Evolutionary conservation across 2,797 vertebrate species (phyloP).

Genomic region (Halcyon badia): DNA sequence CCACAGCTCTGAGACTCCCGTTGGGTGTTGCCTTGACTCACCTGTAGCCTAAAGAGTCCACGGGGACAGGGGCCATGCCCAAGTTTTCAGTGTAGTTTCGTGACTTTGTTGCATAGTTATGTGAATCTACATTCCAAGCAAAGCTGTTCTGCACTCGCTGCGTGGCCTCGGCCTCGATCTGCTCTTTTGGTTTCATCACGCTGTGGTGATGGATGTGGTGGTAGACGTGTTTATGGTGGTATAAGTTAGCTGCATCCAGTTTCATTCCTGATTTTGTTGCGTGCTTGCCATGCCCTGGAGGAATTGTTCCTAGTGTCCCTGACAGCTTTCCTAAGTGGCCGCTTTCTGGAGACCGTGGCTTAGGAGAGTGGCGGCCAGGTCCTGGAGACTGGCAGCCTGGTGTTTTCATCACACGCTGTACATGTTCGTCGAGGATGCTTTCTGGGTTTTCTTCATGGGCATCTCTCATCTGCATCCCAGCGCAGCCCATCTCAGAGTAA

Average conservation of each 20-base stretch:
- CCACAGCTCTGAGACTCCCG: not conserved
- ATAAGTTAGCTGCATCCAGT: conserved; percentile 81
- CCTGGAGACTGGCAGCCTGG: conserved; percentile 94
- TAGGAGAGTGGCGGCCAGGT: conserved; percentile 90
- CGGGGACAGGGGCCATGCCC: conserved; percentile 71
- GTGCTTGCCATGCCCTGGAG: conserved; percentile 86
- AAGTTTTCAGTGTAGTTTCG: conserved; percentile 88
- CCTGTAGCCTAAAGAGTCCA: conserved; percentile 87
- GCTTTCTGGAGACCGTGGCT: conserved; percentile 90
- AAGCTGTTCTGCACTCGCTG: conserved; percentile 82
- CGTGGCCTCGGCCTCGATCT: conserved; percentile 83
- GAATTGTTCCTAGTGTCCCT: conserved; percentile 68
- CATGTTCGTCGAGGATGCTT: conserved; percentile 96
- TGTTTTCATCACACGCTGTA: conserved; percentile 97
- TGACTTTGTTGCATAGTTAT: conserved; percentile 87
- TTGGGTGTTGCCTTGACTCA: conserved; percentile 46
- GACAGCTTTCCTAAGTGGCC: conserved; percentile 79
- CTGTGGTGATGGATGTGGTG: conserved; percentile 85
- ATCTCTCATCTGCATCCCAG: conserved; percentile 85
- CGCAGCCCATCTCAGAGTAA: conserved; percentile 86
- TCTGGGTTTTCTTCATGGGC: conserved; percentile 96
- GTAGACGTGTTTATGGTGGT: conserved; percentile 91
- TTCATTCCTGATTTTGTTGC: conserved; percentile 83
- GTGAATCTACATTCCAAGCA: conserved; percentile 84
- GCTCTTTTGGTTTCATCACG: conserved; percentile 89